Percentiles rank a stretch among this genome's conserved stretches.
Conservation (phyloP, 2,888 invertebrate genomes). For the Ophion ventricosus region DNA sequence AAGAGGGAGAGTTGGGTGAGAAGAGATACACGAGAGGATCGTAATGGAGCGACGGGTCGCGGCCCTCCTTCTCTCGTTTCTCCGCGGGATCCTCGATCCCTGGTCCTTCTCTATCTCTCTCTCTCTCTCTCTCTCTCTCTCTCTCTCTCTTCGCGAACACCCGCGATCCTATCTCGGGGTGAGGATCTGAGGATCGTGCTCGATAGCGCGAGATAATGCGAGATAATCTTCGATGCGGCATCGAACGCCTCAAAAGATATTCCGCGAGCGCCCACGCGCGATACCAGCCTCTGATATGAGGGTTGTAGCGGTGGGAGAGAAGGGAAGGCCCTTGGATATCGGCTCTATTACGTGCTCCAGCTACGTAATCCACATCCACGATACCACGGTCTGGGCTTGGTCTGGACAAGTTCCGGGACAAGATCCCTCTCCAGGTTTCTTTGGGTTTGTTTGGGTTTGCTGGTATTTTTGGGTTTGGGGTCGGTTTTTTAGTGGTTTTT, state of each 20-base stretch:
- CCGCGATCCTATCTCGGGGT: conserved; percentile 79
- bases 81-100: conserved; percentile 66
- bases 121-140: no score
- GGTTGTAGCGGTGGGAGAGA: not conserved
- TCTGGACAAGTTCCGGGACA: no score
- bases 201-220: conserved; percentile 80
- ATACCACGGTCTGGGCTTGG: not conserved
- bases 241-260: conserved; percentile 76
- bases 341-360: conserved; percentile 36
- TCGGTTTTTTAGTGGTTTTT: no score
- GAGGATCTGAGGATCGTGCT: conserved; percentile 80
- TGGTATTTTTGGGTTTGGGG: no score
- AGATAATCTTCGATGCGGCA: conserved; percentile 79
- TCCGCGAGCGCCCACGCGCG: conserved; percentile 74
- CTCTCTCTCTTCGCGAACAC: conserved; percentile 44
- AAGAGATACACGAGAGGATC: conserved; percentile 67
- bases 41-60: conserved; percentile 75
- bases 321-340: conserved; percentile 36
- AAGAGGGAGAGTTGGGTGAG: conserved; percentile 53
- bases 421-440: no score
- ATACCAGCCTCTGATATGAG: conserved; percentile 39
- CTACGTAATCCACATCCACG: conserved; percentile 6
- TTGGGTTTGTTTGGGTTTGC: no score
- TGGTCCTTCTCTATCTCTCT: no score
- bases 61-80: conserved; percentile 68